Evolutionary conservation across 2,888 invertebrate species (phyloP).

Genomic region (Volucella inflata): DNA sequence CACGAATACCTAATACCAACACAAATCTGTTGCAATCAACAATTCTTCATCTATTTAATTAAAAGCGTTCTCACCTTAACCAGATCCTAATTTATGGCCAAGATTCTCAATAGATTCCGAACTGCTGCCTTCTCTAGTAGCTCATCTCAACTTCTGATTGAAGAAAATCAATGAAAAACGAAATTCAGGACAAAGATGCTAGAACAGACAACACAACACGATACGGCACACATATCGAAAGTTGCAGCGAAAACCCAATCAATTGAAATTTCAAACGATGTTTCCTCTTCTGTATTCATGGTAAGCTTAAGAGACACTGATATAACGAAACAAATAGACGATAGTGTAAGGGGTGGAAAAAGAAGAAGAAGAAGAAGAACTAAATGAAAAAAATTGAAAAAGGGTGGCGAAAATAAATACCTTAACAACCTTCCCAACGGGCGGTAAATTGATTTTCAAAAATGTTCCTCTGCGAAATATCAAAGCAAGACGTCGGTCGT

Average conservation of each 20-base stretch:
- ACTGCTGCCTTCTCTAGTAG: background rate
- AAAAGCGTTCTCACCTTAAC: slow-evolving; percentile 60
- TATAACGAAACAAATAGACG: slow-evolving; percentile 7
- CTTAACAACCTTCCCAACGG: slow-evolving; percentile 68
- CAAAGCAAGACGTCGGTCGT: slow-evolving; percentile 57
- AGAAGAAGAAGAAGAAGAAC: slow-evolving; percentile 5
- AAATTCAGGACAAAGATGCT: slow-evolving; percentile 46
- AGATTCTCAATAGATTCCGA: slow-evolving; percentile 60
- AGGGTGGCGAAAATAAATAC: slow-evolving; percentile 56
- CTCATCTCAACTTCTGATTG: slow-evolving; percentile 27
- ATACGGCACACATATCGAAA: slow-evolving; percentile 2
- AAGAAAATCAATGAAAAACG: slow-evolving; percentile 61
- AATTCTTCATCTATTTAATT: slow-evolving; percentile 61
- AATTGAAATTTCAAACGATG: slow-evolving; percentile 56
- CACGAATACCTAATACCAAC: slow-evolving; percentile 18
- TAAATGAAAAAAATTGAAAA: slow-evolving; percentile 34
- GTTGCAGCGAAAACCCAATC: slow-evolving; percentile 57
- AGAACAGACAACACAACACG: slow-evolving; percentile 21
- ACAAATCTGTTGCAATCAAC: slow-evolving; percentile 37
- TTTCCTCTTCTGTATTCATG: slow-evolving; percentile 15
- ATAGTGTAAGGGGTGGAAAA: background rate
- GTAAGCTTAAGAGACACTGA: slow-evolving; percentile 31
- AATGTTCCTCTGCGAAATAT: slow-evolving; percentile 66
- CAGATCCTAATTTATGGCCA: slow-evolving; percentile 67
- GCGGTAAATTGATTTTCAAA: slow-evolving; percentile 74